A percentile compares a stretch with the other conserved stretches of the same genome.
phyloP scores from a whole-genome alignment of 1,140 invertebrate species.

The Nephotettix cincticeps region DNA sequence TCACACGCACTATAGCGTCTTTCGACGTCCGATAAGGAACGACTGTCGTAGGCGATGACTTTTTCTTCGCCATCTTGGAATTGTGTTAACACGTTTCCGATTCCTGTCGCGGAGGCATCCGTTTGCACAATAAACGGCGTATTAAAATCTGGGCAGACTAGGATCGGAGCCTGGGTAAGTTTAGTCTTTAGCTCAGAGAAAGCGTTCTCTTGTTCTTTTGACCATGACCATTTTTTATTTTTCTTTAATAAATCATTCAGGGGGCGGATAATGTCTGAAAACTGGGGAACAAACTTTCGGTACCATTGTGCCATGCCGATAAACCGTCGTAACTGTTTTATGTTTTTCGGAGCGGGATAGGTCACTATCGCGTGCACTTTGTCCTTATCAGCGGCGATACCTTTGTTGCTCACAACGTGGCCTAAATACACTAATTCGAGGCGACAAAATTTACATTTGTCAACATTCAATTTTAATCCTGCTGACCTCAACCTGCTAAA shows the following conservation, averaged over 20 bases:
- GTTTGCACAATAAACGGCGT: slow-evolving; percentile 39
- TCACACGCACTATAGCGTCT: slow-evolving; percentile 46
- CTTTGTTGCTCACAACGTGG: slow-evolving; percentile 40
- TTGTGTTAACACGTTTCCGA: slow-evolving; percentile 43
- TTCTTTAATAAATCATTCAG: slow-evolving; percentile 42
- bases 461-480: slow-evolving; percentile 40
- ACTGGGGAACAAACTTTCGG: slow-evolving; percentile 45
- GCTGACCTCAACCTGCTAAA: slow-evolving; percentile 20
- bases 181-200: slow-evolving; percentile 38
- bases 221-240: slow-evolving; percentile 35
- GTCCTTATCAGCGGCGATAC: slow-evolving; percentile 44
- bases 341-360: slow-evolving; percentile 39
- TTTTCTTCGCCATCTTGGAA: slow-evolving; percentile 28
- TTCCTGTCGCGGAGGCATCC: slow-evolving; percentile 42
- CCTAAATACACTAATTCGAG: slow-evolving; percentile 45
- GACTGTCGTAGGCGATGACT: slow-evolving; percentile 45
- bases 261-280: slow-evolving; percentile 41
- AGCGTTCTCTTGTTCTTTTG: slow-evolving; percentile 10
- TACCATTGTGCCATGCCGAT: slow-evolving; percentile 45
- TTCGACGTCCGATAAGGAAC: slow-evolving; percentile 43
- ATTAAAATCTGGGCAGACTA: slow-evolving; percentile 38
- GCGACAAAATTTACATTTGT: slow-evolving; percentile 45
- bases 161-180: slow-evolving; percentile 35
- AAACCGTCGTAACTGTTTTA: slow-evolving; percentile 35
- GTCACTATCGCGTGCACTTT: slow-evolving; percentile 43